Evolutionary conservation across 2,888 invertebrate genomes (phyloP).

Genomic region (Ypsolopha sequella): DNA sequence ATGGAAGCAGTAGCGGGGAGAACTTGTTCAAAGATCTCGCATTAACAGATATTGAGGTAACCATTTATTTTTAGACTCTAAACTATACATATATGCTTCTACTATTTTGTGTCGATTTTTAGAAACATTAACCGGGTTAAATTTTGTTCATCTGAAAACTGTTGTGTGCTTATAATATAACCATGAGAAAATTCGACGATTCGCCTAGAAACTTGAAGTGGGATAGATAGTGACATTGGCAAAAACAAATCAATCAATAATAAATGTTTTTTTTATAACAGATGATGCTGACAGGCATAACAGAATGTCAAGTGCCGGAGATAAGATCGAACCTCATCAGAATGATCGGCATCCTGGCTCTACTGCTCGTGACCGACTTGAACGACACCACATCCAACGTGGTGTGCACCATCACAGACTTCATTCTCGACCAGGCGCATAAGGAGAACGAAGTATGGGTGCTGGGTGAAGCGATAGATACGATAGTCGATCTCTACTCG

Average conservation of each 20-base stretch:
- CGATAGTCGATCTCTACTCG: conserved; percentile 81
- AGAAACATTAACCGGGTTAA: too few species aligned
- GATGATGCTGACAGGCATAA: conserved; percentile 66
- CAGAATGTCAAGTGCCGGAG: conserved; percentile 63
- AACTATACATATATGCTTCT: too few species aligned
- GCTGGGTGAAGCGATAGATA: conserved; percentile 80
- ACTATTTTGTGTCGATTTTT: too few species aligned
- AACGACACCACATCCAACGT: conserved; percentile 45
- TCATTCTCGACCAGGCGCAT: conserved; percentile 72
- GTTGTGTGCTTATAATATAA: too few species aligned
- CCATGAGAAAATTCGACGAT: too few species aligned
- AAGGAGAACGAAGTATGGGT: conserved; percentile 78
- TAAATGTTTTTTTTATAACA: conserved; percentile 17
- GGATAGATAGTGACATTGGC: too few species aligned
- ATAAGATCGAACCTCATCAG: conserved; percentile 71
- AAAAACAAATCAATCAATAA: too few species aligned
- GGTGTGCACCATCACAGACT: conserved; percentile 62
- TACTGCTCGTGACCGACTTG: conserved; percentile 50
- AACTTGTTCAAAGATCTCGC: conserved; percentile 68
- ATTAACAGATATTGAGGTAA: conserved; percentile 68
- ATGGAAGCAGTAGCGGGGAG: conserved; percentile 29
- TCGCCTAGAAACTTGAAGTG: too few species aligned
- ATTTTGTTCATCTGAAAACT: too few species aligned
- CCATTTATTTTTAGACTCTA: too few species aligned
- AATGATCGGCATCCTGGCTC: conserved; percentile 70